phyloP scores from a whole-genome alignment of 1,140 invertebrate genomes.

The Zaprionus nigranus region DNA sequence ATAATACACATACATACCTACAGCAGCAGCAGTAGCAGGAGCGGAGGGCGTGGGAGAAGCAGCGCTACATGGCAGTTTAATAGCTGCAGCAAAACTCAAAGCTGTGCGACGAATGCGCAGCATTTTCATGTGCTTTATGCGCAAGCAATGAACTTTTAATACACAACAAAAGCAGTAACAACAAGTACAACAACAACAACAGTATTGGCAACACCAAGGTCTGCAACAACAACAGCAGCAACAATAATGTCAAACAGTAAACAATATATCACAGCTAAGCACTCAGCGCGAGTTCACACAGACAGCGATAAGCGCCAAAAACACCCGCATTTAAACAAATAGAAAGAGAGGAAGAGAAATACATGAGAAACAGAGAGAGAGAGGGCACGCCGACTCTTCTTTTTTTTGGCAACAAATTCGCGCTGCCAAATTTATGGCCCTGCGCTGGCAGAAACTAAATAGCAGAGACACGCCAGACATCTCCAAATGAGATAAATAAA shows the following conservation, averaged over 20 bases:
- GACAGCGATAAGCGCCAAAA: constrained; percentile 35
- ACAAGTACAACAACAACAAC: constrained; percentile 28
- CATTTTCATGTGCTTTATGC: constrained; percentile 79
- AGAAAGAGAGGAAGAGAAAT: background rate
- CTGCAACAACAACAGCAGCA: constrained; percentile 28
- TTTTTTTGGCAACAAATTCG: constrained; percentile 27
- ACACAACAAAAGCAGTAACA: constrained; percentile 69
- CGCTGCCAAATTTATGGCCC: background rate
- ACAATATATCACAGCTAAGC: constrained; percentile 79
- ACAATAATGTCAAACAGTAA: constrained; percentile 47
- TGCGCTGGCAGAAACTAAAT: background rate
- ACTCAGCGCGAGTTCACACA: constrained; percentile 57
- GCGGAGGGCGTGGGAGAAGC: background rate
- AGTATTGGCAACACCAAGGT: constrained; percentile 33
- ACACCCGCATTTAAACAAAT: constrained; percentile 25
- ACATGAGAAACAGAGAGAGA: background rate
- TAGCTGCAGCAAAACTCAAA: constrained; percentile 79
- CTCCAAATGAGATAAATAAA: background rate
- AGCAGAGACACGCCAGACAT: background rate
- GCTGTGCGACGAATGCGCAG: constrained; percentile 58
- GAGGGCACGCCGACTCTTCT: background rate
- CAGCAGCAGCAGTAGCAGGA: background rate
- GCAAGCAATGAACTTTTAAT: constrained; percentile 82
- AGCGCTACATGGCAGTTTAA: constrained; percentile 52
- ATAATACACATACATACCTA: constrained; percentile 62